Percentiles rank a stretch among this genome's conserved stretches.
Evolutionary conservation across 2,888 invertebrate genomes (phyloP).

Genomic region (Gortyna flavago): DNA sequence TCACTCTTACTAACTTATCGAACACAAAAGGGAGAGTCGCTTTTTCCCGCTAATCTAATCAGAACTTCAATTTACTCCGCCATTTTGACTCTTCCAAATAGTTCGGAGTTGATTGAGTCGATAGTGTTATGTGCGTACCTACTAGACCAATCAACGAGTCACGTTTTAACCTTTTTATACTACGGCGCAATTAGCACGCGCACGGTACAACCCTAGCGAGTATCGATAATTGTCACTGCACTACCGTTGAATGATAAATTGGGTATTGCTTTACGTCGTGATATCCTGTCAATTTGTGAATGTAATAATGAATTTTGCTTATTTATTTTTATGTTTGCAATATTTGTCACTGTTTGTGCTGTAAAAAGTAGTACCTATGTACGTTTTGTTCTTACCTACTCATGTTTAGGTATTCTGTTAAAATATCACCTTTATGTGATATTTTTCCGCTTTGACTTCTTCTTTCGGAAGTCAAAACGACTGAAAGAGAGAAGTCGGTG

Average conservation of each 20-base stretch:
- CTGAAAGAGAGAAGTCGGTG: too few relatives aligned
- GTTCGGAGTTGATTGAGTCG: slow-evolving; percentile 16
- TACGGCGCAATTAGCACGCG: slow-evolving; percentile 25
- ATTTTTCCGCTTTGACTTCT: too few relatives aligned
- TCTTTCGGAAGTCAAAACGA: too few relatives aligned
- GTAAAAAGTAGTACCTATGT: background rate
- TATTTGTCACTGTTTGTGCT: background rate
- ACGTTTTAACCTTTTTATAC: slow-evolving; percentile 22
- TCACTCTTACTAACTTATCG: background rate
- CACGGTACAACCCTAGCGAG: background rate
- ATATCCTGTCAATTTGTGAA: background rate
- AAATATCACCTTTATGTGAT: too few relatives aligned
- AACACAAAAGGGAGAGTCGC: background rate
- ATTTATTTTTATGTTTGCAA: background rate
- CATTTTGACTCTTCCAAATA: slow-evolving; percentile 9
- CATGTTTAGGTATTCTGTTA: background rate
- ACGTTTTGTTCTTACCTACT: background rate
- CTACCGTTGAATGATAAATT: slow-evolving; percentile 20
- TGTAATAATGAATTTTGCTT: background rate
- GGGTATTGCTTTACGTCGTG: background rate
- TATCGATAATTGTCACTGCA: slow-evolving; percentile 27
- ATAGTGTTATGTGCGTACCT: background rate
- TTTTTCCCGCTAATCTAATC: slow-evolving; percentile 30
- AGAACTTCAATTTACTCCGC: slow-evolving; percentile 19
- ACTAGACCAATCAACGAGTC: slow-evolving; percentile 23